Evolutionary conservation across 2,888 invertebrate genomes (phyloP).

Genomic region (Smittia aterrima): DNA sequence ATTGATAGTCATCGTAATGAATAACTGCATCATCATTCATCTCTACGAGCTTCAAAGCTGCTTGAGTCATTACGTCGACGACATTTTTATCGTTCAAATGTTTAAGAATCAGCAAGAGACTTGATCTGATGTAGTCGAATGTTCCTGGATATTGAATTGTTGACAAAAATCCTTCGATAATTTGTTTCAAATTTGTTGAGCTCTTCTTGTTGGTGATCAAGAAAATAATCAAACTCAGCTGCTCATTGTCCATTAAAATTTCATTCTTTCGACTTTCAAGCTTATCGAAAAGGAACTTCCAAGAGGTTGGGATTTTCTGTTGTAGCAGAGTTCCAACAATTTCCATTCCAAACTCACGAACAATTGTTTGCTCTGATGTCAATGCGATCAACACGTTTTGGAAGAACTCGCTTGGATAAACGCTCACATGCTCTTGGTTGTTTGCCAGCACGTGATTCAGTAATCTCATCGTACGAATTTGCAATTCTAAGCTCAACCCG

Average conservation of each 20-base stretch:
- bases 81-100: constrained; percentile 26
- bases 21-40: not conserved
- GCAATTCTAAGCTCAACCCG: constrained; percentile 55
- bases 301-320: not conserved
- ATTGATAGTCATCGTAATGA: constrained; percentile 11
- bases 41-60: not conserved
- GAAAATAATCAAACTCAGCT: constrained; percentile 50
- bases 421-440: not conserved
- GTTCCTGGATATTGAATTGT: not conserved
- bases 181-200: not conserved
- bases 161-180: not conserved
- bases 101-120: not conserved
- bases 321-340: constrained; percentile 54
- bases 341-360: constrained; percentile 60
- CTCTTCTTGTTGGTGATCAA: not conserved
- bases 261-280: constrained; percentile 56
- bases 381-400: constrained; percentile 56
- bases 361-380: constrained; percentile 56
- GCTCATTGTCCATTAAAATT: constrained; percentile 65
- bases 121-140: constrained; percentile 7
- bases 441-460: constrained; percentile 46
- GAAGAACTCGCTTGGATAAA: constrained; percentile 44
- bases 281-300: constrained; percentile 23
- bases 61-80: not conserved
- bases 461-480: constrained; percentile 56